Conservation (phyloP, 2,888 invertebrate species). For the Doris montereyensis region DNA sequence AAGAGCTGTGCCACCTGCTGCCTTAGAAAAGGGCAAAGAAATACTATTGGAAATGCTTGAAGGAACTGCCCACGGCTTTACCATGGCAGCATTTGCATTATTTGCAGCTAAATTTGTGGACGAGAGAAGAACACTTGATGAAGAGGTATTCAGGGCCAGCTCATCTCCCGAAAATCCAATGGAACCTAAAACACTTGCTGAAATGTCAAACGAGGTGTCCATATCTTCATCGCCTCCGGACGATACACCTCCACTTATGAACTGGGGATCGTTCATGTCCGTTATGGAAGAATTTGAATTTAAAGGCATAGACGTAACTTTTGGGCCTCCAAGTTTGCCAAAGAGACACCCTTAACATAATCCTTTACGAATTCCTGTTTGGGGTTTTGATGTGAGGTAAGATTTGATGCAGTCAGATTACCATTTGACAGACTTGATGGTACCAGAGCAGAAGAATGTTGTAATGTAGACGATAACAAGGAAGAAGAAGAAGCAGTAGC, state of each 20-base stretch:
- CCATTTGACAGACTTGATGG: neutral
- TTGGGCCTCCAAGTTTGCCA: no score
- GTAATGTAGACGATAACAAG: neutral
- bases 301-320: no score
- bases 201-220: slow-evolving; percentile 22
- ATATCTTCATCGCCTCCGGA: slow-evolving; percentile 1
- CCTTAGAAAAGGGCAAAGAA: slow-evolving; percentile 28
- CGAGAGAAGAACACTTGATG: neutral
- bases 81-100: no score
- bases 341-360: no score
- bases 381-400: no score
- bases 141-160: slow-evolving; percentile 23
- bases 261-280: no score
- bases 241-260: neutral
- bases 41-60: slow-evolving; percentile 20
- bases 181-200: neutral
- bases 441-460: neutral
- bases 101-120: neutral
- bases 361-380: no score
- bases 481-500: slow-evolving; percentile 24
- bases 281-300: no score
- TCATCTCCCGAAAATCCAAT: slow-evolving; percentile 29
- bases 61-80: no score
- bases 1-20: slow-evolving; percentile 23
- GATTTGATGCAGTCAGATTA: no score